Conservation (phyloP, 1,140 invertebrate species). For the Microplitis demolitor region DNA sequence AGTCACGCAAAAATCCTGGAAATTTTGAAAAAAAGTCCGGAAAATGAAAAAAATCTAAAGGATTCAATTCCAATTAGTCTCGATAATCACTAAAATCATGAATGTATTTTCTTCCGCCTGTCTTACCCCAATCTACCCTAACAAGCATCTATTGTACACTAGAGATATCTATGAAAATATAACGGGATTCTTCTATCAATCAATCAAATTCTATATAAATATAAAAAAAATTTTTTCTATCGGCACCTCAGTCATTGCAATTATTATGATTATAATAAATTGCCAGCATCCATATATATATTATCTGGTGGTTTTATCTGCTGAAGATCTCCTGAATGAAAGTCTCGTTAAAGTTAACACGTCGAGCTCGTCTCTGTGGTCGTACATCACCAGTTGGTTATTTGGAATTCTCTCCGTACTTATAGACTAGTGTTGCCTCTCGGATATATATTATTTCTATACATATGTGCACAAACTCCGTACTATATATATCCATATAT, state of each 20-base stretch:
- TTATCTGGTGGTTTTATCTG: conserved; percentile 18
- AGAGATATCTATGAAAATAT: too few species aligned
- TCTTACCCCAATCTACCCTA: too few species aligned
- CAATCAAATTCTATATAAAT: too few species aligned
- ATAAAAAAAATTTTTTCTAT: background rate
- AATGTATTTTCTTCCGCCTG: too few species aligned
- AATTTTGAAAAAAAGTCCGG: too few species aligned
- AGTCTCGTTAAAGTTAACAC: conserved; percentile 23
- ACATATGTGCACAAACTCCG: background rate
- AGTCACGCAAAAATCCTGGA: too few species aligned
- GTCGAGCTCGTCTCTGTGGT: background rate
- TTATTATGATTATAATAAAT: background rate
- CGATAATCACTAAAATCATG: too few species aligned
- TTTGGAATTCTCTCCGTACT: background rate
- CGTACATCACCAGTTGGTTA: conserved; percentile 13
- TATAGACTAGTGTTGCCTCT: background rate
- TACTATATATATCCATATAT: too few species aligned
- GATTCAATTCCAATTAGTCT: too few species aligned
- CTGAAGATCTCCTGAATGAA: conserved; percentile 3
- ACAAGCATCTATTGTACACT: too few species aligned
- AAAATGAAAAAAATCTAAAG: too few species aligned
- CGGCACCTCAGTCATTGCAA: background rate
- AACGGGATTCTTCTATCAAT: too few species aligned
- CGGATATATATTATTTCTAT: background rate
- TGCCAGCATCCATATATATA: background rate